Base-by-base conservation (phyloP, 92 coral and sea anemone genomes). In the Phymanthus crucifer region DNA sequence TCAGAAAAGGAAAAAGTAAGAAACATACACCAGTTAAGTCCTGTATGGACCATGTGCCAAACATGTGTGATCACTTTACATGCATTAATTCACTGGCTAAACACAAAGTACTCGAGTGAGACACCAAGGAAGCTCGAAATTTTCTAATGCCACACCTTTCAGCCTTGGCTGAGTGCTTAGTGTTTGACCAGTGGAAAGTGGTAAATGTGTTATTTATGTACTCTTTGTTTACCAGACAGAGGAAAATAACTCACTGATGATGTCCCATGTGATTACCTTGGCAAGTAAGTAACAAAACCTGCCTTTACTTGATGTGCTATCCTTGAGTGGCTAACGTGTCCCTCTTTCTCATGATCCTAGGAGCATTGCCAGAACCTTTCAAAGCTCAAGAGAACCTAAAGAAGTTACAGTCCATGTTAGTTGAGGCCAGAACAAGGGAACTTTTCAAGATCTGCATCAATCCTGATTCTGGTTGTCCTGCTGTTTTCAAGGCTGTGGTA, bases 361-460 rank as follows among this genome's bases (percentile, higher is more conserved):
- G 90, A 80, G 91, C 88, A 36, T 71, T 96, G 21, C 99, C 99
- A 48, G 98, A 96, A 33, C 96, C 95, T 19, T 90, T 80, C 58
- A 93, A 86, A 73, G 80, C 97, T 35, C 99, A 93, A 80, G 99
- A 96, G 61, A 91, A 93, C 61, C 90, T 96, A 23, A 96, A 96
- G 83, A 90, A 85, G 65, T 74, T 96, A 27, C 89, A 83, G 18
- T 72, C 87, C 34, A 93, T 96, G 99, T 74, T 93, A 70, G 70
- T 82, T 48, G 98, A 93, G 32, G 70, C 89, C 17, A 89, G 85
- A 23, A 80, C 92, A 27, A 87, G 84, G 56, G 92, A 90, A 7
- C 77, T 87, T 65, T 78, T 96, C 68, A 94, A 78, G 52, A 85
- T 84, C 36, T 84, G 93, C 66, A 78, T 96, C 75, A 81, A 84